Base-by-base conservation (phyloP, 2,797 vertebrate species). In the Parauchenoglanis ngamensis region DNA sequence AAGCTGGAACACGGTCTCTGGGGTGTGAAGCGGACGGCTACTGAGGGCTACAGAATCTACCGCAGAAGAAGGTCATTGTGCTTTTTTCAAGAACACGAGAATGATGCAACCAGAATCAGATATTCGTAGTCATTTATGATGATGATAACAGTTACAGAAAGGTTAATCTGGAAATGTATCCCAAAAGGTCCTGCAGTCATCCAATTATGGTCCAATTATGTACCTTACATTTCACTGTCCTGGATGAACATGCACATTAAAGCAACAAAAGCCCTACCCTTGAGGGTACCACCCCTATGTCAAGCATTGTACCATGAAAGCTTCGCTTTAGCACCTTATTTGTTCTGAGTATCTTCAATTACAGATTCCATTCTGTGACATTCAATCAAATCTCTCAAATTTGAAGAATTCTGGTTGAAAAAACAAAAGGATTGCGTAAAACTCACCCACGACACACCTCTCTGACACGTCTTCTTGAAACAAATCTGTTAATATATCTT, bases 1-100 rank as follows among this genome's bases (percentile, higher is more conserved):
- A 0, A 97, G 94, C 63, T 95, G 95, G 2, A 96, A 97, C 25
- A 93, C 83, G 59, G 93, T 92, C 0, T 92, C 87, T 0, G 94
- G 85, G 0, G 94, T 95, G 83, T 96, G 91, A 31, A 95, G 78
- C 0, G 12, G 12, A 23, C 94, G 91, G 80, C 92, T 84, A 3
- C 4, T 7, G 1, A 84, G 25, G 15, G 75, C 70, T 63, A 28
- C 67, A 88, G 70, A 90, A 78, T 92, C 91, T 83, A 89, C 89
- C 49, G 85, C 83, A 31, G 89, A 78, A 84, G 91, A 89, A 57
- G 92, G 40, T n/a, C 1, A 4, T 76, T n/a, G 78, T 21, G 35
- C 13, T 57, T 59, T 59, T 59, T 61, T 46, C 3, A 44, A 44
- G 23, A 17, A 57, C 73, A 54, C 7, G 49, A 28, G 46, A 76